Percentiles rank a stretch among this genome's conserved stretches.
These are phyloP conservation scores for Lutra lutra DNA, from an alignment of 2,797 vertebrate genomes.

Conservation along the genomic window DNA sequence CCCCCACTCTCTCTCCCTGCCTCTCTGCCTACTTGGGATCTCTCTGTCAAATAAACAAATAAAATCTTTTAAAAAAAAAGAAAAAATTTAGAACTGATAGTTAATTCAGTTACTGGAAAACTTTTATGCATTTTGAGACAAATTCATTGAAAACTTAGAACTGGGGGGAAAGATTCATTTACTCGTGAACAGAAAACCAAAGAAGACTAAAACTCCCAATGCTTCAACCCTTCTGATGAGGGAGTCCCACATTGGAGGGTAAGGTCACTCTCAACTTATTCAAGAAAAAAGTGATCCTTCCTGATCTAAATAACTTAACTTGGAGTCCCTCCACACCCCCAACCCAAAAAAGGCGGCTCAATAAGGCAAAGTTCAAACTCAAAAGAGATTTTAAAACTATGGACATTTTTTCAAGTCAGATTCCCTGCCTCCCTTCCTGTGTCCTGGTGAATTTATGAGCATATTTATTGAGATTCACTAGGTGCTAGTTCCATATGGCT, in stretches of 20 bases:
- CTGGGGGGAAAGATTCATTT: neutral
- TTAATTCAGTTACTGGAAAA: too few relatives aligned
- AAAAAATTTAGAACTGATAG: too few relatives aligned
- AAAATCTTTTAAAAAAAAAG: too few relatives aligned
- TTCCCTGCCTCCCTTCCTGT: neutral
- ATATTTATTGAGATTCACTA: neutral
- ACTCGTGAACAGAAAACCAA: neutral
- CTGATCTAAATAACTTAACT: neutral
- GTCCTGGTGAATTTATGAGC: neutral
- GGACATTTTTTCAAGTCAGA: neutral
- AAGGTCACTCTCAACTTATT: neutral
- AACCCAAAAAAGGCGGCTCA: neutral
- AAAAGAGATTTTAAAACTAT: neutral
- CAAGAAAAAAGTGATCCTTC: neutral
- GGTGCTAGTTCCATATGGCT: neutral
- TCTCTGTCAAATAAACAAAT: too few relatives aligned
- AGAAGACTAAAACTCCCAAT: neutral
- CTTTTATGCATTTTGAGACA: too few relatives aligned
- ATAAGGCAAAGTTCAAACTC: neutral
- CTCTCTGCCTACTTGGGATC: too few relatives aligned
- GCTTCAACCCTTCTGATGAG: fast-evolving
- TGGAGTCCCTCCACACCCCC: too few relatives aligned
- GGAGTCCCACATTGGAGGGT: too few relatives aligned
- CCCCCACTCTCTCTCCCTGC: too few relatives aligned
- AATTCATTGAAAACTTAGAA: too few relatives aligned